phyloP scores from a whole-genome alignment of 2,113 vertebrate genomes.

The Psittacus erithacus region DNA sequence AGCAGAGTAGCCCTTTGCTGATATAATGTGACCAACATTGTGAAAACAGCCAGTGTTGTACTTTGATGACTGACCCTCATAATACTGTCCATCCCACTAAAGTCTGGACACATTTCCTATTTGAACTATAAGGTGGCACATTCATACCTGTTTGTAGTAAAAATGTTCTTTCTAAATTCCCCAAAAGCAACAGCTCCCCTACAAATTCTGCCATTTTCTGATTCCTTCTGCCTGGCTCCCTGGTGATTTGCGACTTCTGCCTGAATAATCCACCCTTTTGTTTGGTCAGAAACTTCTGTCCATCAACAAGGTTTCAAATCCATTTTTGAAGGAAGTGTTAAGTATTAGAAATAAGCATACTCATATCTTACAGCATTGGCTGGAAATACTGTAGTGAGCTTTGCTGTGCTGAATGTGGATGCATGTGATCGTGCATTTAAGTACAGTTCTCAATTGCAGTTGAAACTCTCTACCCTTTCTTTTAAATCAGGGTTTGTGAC shows the following conservation, averaged over 20 bases:
- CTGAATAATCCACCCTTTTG: background rate
- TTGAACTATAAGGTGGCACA: background rate
- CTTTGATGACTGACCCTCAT: background rate
- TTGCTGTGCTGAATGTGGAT: fast-evolving
- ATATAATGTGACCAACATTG: background rate
- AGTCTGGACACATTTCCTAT: background rate
- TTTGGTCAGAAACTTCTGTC: background rate
- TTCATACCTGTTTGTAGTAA: background rate
- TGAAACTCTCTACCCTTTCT: background rate
- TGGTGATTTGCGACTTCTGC: background rate
- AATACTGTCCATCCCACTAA: background rate
- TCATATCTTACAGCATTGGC: background rate
- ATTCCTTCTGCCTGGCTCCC: background rate
- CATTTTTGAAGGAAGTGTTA: background rate
- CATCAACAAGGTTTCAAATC: background rate
- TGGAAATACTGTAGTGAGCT: background rate
- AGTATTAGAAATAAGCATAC: background rate
- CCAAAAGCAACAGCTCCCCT: background rate
- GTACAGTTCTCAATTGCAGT: background rate
- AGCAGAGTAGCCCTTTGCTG: background rate
- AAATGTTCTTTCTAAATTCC: background rate
- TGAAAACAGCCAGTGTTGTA: background rate
- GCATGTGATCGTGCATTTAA: fast-evolving
- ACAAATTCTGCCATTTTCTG: background rate
- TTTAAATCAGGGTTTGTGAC: background rate